Evolutionary conservation across 2,113 vertebrate genomes (phyloP), one percentile per base, ranked within the genome.

Genomic region (Planiliza haematocheilus): DNA sequence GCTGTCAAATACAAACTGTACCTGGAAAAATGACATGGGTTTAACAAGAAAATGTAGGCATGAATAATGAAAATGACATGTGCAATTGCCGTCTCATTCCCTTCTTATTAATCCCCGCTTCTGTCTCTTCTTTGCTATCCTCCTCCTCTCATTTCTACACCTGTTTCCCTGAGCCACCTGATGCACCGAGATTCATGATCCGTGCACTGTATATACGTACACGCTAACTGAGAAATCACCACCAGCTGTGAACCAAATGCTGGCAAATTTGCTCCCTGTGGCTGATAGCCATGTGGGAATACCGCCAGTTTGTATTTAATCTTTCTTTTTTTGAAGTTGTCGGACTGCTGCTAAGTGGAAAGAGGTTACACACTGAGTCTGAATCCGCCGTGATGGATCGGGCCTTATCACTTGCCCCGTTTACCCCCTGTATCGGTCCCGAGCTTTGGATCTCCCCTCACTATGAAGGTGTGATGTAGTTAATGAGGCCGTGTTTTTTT

Each of bases 401-500:
- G 7, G 12, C 12, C 42, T 38, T 17, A 38, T 16, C n/a, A 20
- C 17, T 6, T 48, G 41, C 10, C 24, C n/a, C 7, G 30, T 67
- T 71, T 52, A 41, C 61, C 61, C 39, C 76, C 76, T 39, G 24
- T 30, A 11, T 20, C 3, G 43, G 38, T 57, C 53, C 61, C 1
- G 2, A 48, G 61, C 57, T 34, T 70, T 83, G 79, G 62, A 63
- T 82, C 81, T 74, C 70, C 50, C 64, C 38, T 48, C 2, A n/a
- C 67, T 80, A 72, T 9, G 10, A 43, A 80, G 79, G 82, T 86
- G 78, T 63, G 62, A 79, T 69, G 52, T 45, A 69, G 79, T 84
- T 89, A 89, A 88, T 87, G n/a, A 84, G 75, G 45, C 46, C 58
- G 79, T 65, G 49, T 71, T 46, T 59, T 41, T 2, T 11, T 4